Percentiles rank a stretch among this genome's conserved stretches.
Conservation (phyloP, 2,113 vertebrate genomes). For the Strigops habroptila region DNA sequence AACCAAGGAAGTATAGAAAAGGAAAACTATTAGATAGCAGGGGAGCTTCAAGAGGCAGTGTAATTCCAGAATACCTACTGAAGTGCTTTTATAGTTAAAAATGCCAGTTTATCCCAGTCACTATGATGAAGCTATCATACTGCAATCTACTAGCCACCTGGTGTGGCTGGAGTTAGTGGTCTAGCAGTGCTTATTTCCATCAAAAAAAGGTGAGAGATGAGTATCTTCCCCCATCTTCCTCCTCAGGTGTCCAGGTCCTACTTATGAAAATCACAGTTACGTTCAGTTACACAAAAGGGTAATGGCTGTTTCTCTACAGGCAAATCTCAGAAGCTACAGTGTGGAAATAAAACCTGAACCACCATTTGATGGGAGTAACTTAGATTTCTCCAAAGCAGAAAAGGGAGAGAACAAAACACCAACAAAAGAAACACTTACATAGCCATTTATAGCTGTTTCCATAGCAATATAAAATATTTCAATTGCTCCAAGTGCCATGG, state of each 20-base stretch:
- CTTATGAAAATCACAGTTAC: neutral
- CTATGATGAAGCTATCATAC: too few relatives aligned
- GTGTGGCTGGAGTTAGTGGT: neutral
- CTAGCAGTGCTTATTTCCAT: neutral
- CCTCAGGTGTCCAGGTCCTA: neutral
- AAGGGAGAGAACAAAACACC: neutral
- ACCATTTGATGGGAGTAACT: neutral
- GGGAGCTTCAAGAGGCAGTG: too few relatives aligned
- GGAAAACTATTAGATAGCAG: too few relatives aligned
- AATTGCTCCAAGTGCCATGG: slow-evolving; percentile 17
- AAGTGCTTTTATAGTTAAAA: too few relatives aligned
- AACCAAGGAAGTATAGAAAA: too few relatives aligned
- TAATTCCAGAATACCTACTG: too few relatives aligned
- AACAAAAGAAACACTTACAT: slow-evolving; percentile 34
- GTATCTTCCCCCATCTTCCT: neutral
- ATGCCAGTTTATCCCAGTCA: too few relatives aligned
- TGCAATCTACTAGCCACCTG: too few relatives aligned
- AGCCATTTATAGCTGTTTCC: slow-evolving; percentile 58
- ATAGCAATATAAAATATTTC: slow-evolving; percentile 33
- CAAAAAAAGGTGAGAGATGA: neutral
- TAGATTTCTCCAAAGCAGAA: slow-evolving; percentile 27
- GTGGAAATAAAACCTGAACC: neutral
- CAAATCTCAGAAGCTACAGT: neutral
- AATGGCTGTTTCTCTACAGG: neutral
- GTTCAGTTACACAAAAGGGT: neutral